Base-by-base conservation (phyloP, 2,797 vertebrate species). In the Megaceryle alcyon region DNA sequence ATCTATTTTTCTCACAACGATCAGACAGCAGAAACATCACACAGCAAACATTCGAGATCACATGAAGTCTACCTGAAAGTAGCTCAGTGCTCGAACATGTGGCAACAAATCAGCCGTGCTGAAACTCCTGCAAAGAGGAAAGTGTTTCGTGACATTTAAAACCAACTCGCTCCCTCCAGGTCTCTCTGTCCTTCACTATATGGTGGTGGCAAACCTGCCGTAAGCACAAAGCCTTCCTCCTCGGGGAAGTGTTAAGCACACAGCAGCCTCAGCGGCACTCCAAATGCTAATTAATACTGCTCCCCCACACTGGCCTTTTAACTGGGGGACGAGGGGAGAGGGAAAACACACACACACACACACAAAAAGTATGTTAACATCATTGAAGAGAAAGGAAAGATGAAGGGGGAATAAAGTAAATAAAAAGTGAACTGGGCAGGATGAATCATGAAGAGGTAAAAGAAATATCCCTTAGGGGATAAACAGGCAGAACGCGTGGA, bases 81-180 rank as follows among this genome's bases (percentile, higher is more conserved):
- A 86, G 48, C 39, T 77, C 75, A 48, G 41, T 13, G 26, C 39
- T 72, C 11, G 1, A 56, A 41, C 4, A 0, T 1, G 11, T 8
- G 10, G 61, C 53, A 61, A 59, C 65, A 35, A 31, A 56, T 6
- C n/a, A 63, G 64, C 31, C 5, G 17, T 1, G 33, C 18, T 22
- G 37, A 56, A 44, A 43, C 65, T 51, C 60, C 16, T 25, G 31
- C 14, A 14, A 44, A 56, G 59, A 64, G 10, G 44, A 44, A 66
- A 43, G 48, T 2, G 1, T 12, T 59, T 61, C 13, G 7, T 10
- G 8, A 2, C 16, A 22, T 19, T 53, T 23, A 49, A 20, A 75
- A 37, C 13, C 14, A 25, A 21, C 18, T 9, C 0, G 0, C 3
- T 31, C 22, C 44, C 68, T 57, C 43, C 28, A 15, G 70, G 66